These are phyloP conservation scores for Linnaemya vulpina DNA, from an alignment of 2,888 invertebrate genomes.

Conservation along the genomic window DNA sequence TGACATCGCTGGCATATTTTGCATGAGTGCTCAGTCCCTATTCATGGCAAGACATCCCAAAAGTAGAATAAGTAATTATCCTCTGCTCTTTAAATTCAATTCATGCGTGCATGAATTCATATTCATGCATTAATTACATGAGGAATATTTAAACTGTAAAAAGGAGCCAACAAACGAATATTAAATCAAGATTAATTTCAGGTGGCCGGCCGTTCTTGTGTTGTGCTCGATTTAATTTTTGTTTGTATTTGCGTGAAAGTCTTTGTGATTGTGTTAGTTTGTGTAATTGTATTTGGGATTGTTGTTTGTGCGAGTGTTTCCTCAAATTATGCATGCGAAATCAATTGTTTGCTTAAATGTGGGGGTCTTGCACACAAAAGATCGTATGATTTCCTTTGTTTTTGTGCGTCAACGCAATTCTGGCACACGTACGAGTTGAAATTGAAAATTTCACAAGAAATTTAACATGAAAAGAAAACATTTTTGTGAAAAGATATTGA, in stretches of 20 bases:
- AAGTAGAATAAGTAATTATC: constrained; percentile 43
- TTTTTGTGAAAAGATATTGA: no score
- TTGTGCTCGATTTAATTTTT: background rate
- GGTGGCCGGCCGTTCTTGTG: background rate
- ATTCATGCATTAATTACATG: background rate
- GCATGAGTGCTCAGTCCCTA: background rate
- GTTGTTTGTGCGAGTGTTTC: constrained; percentile 16
- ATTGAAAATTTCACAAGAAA: background rate
- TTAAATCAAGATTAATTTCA: constrained; percentile 11
- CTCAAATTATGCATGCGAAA: constrained; percentile 20
- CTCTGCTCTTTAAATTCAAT: background rate
- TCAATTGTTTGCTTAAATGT: constrained; percentile 18
- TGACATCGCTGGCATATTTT: background rate
- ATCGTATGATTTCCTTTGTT: background rate
- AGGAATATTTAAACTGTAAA: no score
- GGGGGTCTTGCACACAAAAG: background rate
- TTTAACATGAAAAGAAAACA: background rate
- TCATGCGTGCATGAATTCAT: background rate
- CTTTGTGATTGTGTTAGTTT: no score
- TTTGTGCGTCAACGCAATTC: background rate
- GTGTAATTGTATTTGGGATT: background rate
- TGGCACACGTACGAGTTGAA: background rate
- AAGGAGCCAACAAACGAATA: background rate
- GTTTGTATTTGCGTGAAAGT: background rate
- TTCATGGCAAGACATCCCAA: constrained; percentile 18